Percentiles rank a stretch among this genome's conserved stretches.
These are phyloP conservation scores for Tiliacea citrago DNA, from an alignment of 2,888 invertebrate species.

Conservation along the genomic window DNA sequence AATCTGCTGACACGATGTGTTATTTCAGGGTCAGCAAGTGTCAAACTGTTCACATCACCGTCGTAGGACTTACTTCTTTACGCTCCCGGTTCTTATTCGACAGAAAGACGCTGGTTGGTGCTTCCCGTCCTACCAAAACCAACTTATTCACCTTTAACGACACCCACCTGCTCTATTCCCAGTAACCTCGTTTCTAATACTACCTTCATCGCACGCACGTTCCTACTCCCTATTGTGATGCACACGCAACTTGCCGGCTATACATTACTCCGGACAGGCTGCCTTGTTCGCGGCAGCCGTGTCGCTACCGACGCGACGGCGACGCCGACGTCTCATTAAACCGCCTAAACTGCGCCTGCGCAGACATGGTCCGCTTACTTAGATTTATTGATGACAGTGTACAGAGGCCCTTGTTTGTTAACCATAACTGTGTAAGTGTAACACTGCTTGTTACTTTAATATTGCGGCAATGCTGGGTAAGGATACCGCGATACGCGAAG, in stretches of 20 bases:
- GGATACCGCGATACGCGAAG: constrained; percentile 6
- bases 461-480: constrained; percentile 21
- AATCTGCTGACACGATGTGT: too few species aligned
- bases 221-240: constrained; percentile 25
- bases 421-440: constrained; percentile 54
- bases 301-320: constrained; percentile 56
- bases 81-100: background rate
- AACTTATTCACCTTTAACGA: background rate
- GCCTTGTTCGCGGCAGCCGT: constrained; percentile 39
- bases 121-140: background rate
- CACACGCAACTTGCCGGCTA: constrained; percentile 11
- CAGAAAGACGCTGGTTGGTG: background rate
- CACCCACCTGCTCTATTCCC: background rate
- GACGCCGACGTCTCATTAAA: constrained; percentile 62
- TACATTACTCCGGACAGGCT: constrained; percentile 44
- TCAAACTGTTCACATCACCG: background rate
- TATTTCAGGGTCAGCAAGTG: background rate
- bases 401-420: constrained; percentile 48
- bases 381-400: constrained; percentile 56
- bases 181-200: constrained; percentile 6
- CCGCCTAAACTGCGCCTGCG: constrained; percentile 45
- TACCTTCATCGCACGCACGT: constrained; percentile 13
- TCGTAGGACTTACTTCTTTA: background rate
- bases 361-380: constrained; percentile 27
- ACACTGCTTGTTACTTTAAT: constrained; percentile 48